Evolutionary conservation across 2,797 vertebrate genomes (phyloP).

Genomic region (Lithobates pipiens): DNA sequence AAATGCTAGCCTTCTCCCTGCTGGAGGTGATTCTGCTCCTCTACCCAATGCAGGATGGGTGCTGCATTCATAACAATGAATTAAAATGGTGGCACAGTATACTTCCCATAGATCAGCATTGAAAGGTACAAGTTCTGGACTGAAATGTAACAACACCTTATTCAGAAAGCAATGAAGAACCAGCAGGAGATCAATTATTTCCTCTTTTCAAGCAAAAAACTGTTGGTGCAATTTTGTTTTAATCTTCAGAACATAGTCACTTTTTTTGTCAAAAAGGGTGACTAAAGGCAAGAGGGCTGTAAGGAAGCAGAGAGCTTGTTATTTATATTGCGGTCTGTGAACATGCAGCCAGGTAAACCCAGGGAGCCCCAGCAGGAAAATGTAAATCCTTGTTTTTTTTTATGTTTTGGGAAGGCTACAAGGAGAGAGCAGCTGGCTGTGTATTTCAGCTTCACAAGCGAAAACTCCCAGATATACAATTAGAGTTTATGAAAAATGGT

Average conservation of each 20-base stretch:
- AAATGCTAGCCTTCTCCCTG: too few species aligned
- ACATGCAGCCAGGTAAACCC: constrained; percentile 40
- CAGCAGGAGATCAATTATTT: too few species aligned
- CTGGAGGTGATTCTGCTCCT: too few species aligned
- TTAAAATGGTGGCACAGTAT: too few species aligned
- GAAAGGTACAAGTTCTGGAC: too few species aligned
- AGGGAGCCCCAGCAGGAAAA: constrained; percentile 31
- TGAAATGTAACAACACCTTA: too few species aligned
- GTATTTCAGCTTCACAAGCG: constrained; percentile 51
- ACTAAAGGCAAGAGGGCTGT: constrained; percentile 1
- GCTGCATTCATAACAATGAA: too few species aligned
- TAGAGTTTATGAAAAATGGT: constrained; percentile 53
- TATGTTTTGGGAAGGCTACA: constrained; percentile 42
- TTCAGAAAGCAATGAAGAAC: too few species aligned
- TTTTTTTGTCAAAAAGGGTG: neutral
- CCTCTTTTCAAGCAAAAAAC: too few species aligned
- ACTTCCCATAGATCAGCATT: too few species aligned
- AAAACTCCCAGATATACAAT: constrained; percentile 52
- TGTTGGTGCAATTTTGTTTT: too few species aligned
- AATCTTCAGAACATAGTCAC: neutral
- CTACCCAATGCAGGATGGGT: too few species aligned
- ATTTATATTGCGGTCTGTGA: constrained; percentile 35
- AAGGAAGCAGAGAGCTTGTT: neutral
- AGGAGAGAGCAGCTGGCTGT: constrained; percentile 47
- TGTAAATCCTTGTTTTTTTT: constrained; percentile 59